A percentile compares a stretch with the other conserved stretches of the same genome.
Evolutionary conservation across 2,888 invertebrate species (phyloP).

Genomic region (Sialis lutaria): DNA sequence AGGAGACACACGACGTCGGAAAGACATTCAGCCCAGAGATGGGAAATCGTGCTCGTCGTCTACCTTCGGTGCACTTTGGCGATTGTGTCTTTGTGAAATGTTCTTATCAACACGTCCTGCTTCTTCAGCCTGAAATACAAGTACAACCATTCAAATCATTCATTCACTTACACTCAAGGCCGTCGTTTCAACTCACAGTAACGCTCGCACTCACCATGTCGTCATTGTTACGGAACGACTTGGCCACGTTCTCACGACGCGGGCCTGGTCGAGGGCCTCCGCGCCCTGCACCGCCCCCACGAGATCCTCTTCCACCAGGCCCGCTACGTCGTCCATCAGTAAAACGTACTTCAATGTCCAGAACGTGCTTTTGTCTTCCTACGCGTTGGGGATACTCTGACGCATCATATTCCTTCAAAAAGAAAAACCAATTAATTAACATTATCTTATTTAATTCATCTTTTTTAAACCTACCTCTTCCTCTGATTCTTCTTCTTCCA

Average conservation of each 20-base stretch:
- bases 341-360: constrained; percentile 79
- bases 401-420: constrained; percentile 44
- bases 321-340: constrained; percentile 61
- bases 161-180: constrained; percentile 13
- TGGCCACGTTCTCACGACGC: constrained; percentile 8
- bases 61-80: constrained; percentile 55
- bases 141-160: not conserved
- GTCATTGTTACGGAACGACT: constrained; percentile 10
- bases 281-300: constrained; percentile 35
- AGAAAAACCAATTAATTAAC: not conserved
- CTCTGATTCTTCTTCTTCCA: constrained; percentile 38
- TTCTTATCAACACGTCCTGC: not conserved
- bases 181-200: constrained; percentile 5
- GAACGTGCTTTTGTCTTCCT: constrained; percentile 68
- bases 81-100: not conserved
- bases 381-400: constrained; percentile 72
- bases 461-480: constrained; percentile 16
- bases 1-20: not conserved
- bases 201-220: constrained; percentile 9
- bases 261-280: constrained; percentile 24
- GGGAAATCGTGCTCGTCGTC: constrained; percentile 94
- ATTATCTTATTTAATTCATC: not conserved
- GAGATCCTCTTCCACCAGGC: constrained; percentile 41
- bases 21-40: constrained; percentile 57
- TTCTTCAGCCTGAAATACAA: constrained; percentile 6